phyloP scores from a whole-genome alignment of 2,797 vertebrate species.

The Scomberomorus guttatus region DNA sequence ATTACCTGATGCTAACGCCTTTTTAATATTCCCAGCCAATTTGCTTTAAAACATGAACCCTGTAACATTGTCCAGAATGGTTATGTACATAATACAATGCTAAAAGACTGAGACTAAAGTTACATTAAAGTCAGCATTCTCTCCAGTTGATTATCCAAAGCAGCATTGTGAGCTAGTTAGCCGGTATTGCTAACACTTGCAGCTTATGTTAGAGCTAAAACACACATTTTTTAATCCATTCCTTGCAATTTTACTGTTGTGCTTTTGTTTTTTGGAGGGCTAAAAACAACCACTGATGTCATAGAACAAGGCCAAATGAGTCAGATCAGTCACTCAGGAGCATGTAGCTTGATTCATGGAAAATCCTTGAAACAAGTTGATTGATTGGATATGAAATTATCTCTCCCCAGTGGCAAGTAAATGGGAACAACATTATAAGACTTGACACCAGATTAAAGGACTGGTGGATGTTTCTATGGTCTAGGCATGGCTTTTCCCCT shows the following conservation, averaged over 20 bases:
- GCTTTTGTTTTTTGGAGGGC: not conserved
- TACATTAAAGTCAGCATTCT: not conserved
- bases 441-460: slow-evolving; percentile 49
- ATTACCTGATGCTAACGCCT: not conserved
- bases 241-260: not conserved
- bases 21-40: not conserved
- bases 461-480: slow-evolving; percentile 49
- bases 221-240: not conserved
- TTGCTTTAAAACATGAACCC: not conserved
- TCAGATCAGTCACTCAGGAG: slow-evolving; percentile 19
- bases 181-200: not conserved
- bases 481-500: slow-evolving; percentile 11
- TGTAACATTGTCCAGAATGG: not conserved
- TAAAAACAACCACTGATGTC: not conserved
- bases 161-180: not conserved
- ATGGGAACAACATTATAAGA: slow-evolving; percentile 49
- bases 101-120: not conserved
- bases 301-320: slow-evolving; percentile 14
- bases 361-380: slow-evolving; percentile 54
- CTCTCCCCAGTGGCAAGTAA: slow-evolving; percentile 44
- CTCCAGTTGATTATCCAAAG: not conserved
- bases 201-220: not conserved
- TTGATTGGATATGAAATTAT: slow-evolving; percentile 64
- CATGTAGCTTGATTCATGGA: slow-evolving; percentile 40
- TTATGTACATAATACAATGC: not conserved